phyloP scores from a whole-genome alignment of 2,888 invertebrate genomes.

The Meghimatium bilineatum region DNA sequence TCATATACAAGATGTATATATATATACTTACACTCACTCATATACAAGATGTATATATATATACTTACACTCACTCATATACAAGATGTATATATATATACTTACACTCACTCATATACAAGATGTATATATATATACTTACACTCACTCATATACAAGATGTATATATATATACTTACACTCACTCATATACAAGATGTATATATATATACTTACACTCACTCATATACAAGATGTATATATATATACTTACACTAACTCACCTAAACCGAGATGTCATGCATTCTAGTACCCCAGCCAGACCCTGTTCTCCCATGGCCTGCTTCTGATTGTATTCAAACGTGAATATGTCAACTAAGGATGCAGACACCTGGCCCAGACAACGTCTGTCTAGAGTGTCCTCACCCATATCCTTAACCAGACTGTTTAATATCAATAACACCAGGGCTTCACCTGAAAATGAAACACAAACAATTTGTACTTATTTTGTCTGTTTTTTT shows the following conservation, averaged over 20 bases:
- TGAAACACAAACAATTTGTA: no score
- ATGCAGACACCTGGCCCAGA: slow-evolving; percentile 8
- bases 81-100: no score
- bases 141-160: background rate
- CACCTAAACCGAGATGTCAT: slow-evolving; percentile 31
- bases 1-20: no score
- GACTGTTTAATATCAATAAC: slow-evolving; percentile 20
- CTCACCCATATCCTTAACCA: slow-evolving; percentile 22
- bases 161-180: background rate
- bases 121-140: background rate
- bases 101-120: background rate
- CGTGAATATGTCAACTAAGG: slow-evolving; percentile 16
- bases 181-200: background rate
- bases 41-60: no score
- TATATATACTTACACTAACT: background rate
- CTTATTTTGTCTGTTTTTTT: no score
- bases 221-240: background rate
- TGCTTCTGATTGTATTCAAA: background rate
- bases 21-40: no score
- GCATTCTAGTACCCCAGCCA: slow-evolving; percentile 8
- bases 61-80: no score
- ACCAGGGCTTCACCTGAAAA: slow-evolving; percentile 24
- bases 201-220: background rate
- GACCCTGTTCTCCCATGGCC: background rate
- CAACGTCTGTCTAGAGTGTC: background rate